phyloP scores from a whole-genome alignment of 2,888 invertebrate species.

The Torymus aiolomorphi region DNA sequence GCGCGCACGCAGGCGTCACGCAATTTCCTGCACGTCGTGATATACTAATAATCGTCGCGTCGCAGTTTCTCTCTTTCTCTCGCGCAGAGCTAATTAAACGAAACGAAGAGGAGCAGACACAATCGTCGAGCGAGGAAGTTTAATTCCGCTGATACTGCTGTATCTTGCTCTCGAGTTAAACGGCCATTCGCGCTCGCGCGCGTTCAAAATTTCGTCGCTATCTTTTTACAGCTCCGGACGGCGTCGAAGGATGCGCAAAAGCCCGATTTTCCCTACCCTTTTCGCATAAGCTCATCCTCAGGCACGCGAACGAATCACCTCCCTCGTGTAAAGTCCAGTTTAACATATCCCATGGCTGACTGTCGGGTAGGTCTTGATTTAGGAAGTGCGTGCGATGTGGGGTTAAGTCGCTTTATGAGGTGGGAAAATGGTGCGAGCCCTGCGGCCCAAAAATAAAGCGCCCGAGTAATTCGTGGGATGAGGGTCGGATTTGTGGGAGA shows the following conservation, averaged over 20 bases:
- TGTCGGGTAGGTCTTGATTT: no score
- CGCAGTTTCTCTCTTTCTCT: conserved; percentile 16
- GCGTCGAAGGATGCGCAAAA: background rate
- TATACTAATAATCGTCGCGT: conserved; percentile 39
- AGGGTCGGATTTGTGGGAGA: no score
- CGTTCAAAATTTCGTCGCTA: background rate
- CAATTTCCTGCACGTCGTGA: conserved; percentile 30
- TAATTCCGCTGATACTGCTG: conserved; percentile 41
- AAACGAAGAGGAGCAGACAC: conserved; percentile 25
- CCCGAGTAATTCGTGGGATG: no score
- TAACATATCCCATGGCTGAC: background rate
- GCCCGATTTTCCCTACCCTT: no score
- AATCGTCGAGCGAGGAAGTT: conserved; percentile 35
- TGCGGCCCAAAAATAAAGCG: no score
- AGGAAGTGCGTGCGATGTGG: no score
- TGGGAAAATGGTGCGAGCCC: no score
- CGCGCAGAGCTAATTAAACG: conserved; percentile 34
- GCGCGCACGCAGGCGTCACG: background rate
- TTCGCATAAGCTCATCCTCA: background rate
- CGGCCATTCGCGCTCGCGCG: background rate
- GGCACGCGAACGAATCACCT: background rate
- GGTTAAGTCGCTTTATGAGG: no score
- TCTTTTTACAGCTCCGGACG: background rate
- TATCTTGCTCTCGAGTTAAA: background rate
- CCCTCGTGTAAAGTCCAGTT: conserved; percentile 4